Evolutionary conservation across 1,140 invertebrate species (phyloP), one percentile per base, ranked within the genome.

Genomic region (Drosophila arizonae): DNA sequence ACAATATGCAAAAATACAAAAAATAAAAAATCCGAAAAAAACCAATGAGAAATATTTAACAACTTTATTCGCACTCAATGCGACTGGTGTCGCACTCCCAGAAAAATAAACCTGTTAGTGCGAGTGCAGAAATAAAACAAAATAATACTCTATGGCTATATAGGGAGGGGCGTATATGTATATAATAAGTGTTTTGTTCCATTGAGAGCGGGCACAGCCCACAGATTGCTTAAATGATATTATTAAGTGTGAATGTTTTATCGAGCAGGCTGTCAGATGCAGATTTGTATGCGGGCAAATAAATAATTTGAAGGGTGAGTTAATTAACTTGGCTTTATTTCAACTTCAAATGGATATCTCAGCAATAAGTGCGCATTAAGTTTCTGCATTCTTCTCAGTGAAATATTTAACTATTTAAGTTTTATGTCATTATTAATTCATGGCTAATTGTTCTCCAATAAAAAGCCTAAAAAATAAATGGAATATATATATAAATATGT

Each of bases 1-100:
- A 77, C 56, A 55, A 45, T 57, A 45, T 60, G 43, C 43, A 46
- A 46, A 46, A 17, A 39, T 60, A 33, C 43, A 46, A 46, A 45
- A 24, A 45, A 45, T 3, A 10, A 39, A n/a, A 45, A 77, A 71
- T 58, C 24, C 36, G 21, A 24, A 69, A 52, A 61, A 67, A 57
- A 26, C 41, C 56, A 43, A 63, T 67, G 39, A 4, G 30, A 61
- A 63, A 68, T 64, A 73, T 61, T 78, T 51, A 63, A 73, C 67
- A 72, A 72, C 55, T 66, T 66, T 64, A 54, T 61, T 41, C 13
- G 9, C 36, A 55, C 6, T 28, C 46, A 56, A 58, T 28, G 54
- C 26, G 24, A 72, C 13, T 39, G 45, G 28, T 26, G 21, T 60
- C 58, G 10, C 57, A 26, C 48, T 57, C 36, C 15, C 36, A 55